Evolutionary conservation across 2,113 vertebrate species (phyloP).

Genomic region (Xerus inauris): DNA sequence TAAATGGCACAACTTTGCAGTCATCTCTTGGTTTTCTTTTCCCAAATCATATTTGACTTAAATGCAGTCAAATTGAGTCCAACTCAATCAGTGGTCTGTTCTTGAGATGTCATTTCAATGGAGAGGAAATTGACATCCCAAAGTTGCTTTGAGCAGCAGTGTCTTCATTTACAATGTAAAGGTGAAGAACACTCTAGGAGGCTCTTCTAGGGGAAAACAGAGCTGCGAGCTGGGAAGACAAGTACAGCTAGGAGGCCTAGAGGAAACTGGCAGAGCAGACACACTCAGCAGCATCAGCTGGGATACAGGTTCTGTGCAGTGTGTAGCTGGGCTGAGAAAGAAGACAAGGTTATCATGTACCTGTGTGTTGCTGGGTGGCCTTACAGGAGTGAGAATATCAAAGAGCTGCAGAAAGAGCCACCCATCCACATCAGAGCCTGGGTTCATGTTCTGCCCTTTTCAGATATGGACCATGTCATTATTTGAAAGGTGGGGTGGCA

Average conservation of each 20-base stretch:
- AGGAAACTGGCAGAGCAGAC: background rate
- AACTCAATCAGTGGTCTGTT: constrained; percentile 27
- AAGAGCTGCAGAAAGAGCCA: background rate
- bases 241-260: background rate
- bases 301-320: background rate
- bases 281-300: background rate
- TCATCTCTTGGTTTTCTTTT: constrained; percentile 34
- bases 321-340: background rate
- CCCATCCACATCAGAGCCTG: background rate
- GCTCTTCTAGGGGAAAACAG: background rate
- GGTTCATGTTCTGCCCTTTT: background rate
- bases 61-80: constrained; percentile 27
- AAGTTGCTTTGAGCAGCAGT: constrained; percentile 53
- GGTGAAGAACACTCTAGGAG: background rate
- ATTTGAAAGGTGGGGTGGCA: background rate
- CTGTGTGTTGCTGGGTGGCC: background rate
- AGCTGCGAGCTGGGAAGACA: background rate
- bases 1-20: background rate
- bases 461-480: background rate
- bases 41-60: constrained; percentile 45
- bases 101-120: constrained; percentile 46
- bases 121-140: constrained; percentile 13
- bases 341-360: background rate
- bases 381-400: background rate
- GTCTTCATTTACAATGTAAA: background rate